A percentile compares a stretch with the other conserved stretches of the same genome.
Evolutionary conservation across 1,140 invertebrate species (phyloP).

Genomic region (Pollicipes pollicipes): DNA sequence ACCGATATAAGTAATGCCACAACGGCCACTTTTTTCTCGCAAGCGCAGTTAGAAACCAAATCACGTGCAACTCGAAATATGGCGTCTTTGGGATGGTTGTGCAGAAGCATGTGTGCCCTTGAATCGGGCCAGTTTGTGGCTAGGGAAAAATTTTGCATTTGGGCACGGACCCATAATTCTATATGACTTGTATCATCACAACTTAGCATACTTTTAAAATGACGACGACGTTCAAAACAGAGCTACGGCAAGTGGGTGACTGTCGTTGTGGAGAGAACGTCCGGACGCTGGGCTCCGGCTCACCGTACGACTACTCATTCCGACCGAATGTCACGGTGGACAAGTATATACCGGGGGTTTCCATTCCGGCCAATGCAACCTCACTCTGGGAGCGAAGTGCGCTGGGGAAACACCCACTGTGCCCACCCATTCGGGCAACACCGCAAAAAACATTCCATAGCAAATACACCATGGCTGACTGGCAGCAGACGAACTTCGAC

Average conservation of each 20-base stretch:
- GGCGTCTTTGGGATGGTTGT: no score
- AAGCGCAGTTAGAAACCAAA: no score
- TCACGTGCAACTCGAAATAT: no score
- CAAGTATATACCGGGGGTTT: not conserved
- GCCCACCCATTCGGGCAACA: not conserved
- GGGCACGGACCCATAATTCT: no score
- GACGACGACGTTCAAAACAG: not conserved
- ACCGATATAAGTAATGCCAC: no score
- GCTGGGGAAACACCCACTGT: not conserved
- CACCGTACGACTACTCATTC: not conserved
- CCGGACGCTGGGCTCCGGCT: not conserved
- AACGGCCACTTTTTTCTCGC: no score
- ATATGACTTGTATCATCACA: no score
- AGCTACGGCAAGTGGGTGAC: not conserved
- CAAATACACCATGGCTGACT: not conserved
- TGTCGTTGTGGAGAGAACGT: not conserved
- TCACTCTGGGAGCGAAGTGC: not conserved
- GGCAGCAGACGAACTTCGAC: not conserved
- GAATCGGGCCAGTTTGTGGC: no score
- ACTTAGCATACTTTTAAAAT: not conserved
- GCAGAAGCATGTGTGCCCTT: no score
- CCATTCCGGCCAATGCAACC: not conserved
- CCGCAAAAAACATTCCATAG: not conserved
- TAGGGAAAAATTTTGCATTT: no score
- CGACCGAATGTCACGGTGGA: not conserved